Evolutionary conservation across 2,113 vertebrate genomes (phyloP).

Genomic region (Halichoerus grypus): DNA sequence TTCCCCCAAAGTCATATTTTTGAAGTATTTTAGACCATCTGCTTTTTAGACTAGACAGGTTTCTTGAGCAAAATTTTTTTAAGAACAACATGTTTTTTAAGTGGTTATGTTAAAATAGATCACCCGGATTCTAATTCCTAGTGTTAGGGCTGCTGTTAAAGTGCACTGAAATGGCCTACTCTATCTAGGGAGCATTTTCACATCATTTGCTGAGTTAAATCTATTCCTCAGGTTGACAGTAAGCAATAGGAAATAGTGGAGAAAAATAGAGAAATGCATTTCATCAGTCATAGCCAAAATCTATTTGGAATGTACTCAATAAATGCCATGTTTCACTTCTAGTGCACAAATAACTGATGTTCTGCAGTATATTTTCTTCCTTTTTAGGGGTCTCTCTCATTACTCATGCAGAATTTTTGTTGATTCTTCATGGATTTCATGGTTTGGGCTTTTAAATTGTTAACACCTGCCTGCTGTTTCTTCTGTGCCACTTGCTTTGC

Average conservation of each 20-base stretch:
- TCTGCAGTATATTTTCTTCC: background rate
- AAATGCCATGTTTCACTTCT: background rate
- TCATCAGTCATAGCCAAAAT: background rate
- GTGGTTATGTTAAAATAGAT: constrained; percentile 14
- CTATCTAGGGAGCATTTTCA: background rate
- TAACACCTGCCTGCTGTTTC: constrained; percentile 88
- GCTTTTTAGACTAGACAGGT: background rate
- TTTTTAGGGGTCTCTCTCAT: background rate
- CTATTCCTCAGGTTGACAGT: background rate
- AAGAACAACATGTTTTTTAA: constrained; percentile 18
- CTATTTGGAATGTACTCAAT: background rate
- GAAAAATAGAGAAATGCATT: background rate
- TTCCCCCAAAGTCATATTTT: background rate
- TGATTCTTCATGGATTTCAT: background rate
- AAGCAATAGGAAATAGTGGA: background rate
- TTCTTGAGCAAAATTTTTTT: background rate
- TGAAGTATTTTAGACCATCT: constrained; percentile 16
- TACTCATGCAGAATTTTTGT: background rate
- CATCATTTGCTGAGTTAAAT: constrained; percentile 11
- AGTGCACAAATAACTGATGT: background rate
- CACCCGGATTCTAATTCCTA: background rate
- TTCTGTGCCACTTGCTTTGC: constrained; percentile 89
- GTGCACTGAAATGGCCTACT: background rate
- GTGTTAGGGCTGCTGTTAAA: background rate
- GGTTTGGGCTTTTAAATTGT: background rate